Evolutionary conservation across 2,113 vertebrate species (phyloP).

Genomic region (Phalacrocorax carbo): DNA sequence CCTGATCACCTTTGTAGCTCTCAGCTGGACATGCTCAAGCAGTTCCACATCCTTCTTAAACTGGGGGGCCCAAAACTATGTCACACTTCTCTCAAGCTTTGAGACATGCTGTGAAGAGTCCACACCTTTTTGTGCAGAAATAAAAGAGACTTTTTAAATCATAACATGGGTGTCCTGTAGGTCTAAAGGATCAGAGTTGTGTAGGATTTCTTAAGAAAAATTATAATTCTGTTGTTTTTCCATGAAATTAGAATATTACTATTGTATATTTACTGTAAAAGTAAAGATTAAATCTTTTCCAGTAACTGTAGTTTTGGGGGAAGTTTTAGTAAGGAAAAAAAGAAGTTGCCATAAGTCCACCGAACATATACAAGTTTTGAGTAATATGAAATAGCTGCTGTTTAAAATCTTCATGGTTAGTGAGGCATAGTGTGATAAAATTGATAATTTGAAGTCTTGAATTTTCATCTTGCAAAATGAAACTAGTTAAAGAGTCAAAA

Average conservation of each 20-base stretch:
- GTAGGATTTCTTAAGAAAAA: background rate
- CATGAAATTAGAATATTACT: background rate
- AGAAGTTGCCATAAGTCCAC: background rate
- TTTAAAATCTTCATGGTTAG: background rate
- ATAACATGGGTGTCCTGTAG: background rate
- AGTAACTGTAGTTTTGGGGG: background rate
- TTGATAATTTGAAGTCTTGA: background rate
- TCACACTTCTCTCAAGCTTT: background rate
- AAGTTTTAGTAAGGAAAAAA: background rate
- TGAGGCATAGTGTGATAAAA: background rate
- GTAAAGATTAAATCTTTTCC: background rate
- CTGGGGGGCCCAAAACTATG: no score
- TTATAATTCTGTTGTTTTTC: background rate
- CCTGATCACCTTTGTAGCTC: no score
- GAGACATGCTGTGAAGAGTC: background rate
- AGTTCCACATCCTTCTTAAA: no score
- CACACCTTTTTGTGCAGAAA: background rate
- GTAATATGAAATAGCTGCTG: background rate
- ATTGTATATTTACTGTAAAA: background rate
- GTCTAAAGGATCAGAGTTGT: background rate
- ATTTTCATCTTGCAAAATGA: background rate
- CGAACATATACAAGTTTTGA: background rate
- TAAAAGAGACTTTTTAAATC: background rate
- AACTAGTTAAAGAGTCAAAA: background rate
- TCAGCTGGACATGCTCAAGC: no score